A percentile compares a stretch with the other conserved stretches of the same genome.
Conservation (phyloP, 2,113 vertebrate genomes). For the Phyllostomus discolor region DNA sequence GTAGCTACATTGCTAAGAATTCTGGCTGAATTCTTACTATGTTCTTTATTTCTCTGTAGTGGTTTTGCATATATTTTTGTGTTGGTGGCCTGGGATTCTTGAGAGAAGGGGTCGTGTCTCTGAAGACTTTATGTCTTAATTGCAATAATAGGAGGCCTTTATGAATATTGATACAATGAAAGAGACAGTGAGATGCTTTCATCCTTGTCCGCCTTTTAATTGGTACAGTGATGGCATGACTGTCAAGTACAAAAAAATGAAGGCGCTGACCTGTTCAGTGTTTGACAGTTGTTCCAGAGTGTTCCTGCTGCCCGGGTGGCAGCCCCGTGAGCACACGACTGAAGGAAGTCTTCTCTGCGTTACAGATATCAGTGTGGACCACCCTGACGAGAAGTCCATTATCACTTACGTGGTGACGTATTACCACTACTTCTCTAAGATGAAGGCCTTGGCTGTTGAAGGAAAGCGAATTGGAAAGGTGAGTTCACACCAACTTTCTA, state of each 20-base stretch:
- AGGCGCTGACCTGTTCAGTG: not conserved
- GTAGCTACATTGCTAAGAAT: not conserved
- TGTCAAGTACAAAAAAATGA: no score
- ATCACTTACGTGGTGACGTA: conserved; percentile 99
- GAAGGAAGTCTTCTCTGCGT: conserved; percentile 63
- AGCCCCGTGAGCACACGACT: not conserved
- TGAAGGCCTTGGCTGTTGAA: conserved; percentile 98
- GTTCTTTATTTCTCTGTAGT: not conserved
- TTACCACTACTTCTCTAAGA: conserved; percentile 99
- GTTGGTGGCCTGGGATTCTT: not conserved
- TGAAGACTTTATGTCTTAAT: not conserved
- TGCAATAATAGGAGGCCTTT: not conserved
- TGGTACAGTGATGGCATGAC: not conserved
- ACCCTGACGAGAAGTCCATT: conserved; percentile 97
- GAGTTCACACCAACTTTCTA: conserved; percentile 39
- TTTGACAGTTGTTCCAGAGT: not conserved
- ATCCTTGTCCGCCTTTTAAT: not conserved
- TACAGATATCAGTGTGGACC: conserved; percentile 97
- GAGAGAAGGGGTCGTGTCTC: not conserved
- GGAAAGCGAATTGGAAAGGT: conserved; percentile 98
- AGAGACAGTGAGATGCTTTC: not conserved
- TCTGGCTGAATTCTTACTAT: not conserved
- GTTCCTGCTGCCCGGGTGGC: not conserved
- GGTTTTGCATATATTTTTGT: not conserved
- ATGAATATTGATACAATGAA: not conserved